A percentile compares a stretch with the other conserved stretches of the same genome.
phyloP scores from a whole-genome alignment of 2,888 invertebrate species.

The Cryptocheilus praepositus region DNA sequence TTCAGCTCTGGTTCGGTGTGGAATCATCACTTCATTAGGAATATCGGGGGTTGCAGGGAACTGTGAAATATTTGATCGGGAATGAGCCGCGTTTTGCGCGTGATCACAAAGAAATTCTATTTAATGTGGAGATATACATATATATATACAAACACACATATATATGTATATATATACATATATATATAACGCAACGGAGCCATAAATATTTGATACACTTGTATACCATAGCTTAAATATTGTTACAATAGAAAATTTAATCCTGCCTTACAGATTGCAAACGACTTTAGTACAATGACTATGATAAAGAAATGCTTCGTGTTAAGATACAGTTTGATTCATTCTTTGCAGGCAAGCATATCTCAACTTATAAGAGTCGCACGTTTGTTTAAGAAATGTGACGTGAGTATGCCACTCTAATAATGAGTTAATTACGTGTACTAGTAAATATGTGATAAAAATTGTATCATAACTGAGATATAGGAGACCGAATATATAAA shows the following conservation, averaged over 20 bases:
- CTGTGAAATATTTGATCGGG: conserved; percentile 10
- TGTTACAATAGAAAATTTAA: conserved; percentile 14
- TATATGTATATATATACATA: neutral
- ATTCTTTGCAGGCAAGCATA: conserved; percentile 2
- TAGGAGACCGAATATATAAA: conserved; percentile 30
- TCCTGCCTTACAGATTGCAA: neutral
- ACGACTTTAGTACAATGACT: conserved; percentile 10
- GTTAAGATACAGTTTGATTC: conserved; percentile 6
- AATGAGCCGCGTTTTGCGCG: neutral
- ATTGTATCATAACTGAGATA: conserved; percentile 36
- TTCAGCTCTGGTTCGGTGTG: conserved; percentile 2
- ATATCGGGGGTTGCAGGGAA: neutral
- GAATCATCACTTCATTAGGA: conserved; percentile 5
- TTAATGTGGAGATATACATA: neutral
- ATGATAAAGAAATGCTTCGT: conserved; percentile 9
- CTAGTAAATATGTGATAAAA: conserved; percentile 27
- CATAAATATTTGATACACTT: conserved; percentile 11
- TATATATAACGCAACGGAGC: conserved; percentile 3
- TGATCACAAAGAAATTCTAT: neutral
- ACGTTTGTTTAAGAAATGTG: neutral
- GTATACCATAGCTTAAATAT: conserved; percentile 14
- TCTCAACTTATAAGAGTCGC: conserved; percentile 9
- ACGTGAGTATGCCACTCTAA: neutral
- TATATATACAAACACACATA: neutral
- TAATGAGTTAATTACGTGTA: conserved; percentile 10